Percentiles rank a stretch among this genome's conserved stretches.
Conservation (phyloP, 2,113 vertebrate genomes). For the Phrynosoma platyrhinos region DNA sequence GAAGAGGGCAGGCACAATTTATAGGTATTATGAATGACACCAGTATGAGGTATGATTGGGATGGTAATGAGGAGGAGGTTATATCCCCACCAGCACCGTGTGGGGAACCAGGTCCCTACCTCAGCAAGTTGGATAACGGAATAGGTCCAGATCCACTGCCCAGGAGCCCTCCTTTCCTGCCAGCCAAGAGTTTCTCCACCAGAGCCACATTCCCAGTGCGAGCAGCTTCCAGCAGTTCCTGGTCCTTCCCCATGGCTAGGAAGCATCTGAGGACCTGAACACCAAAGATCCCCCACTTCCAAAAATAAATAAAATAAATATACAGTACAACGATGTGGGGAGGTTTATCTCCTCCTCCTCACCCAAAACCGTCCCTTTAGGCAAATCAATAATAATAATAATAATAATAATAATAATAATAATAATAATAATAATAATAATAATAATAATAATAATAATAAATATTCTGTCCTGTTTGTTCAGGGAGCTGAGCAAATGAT, state of each 20-base stretch:
- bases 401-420: slow-evolving; percentile 32
- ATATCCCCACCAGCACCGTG: slow-evolving; percentile 53
- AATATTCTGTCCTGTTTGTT: too few species aligned
- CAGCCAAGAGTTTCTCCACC: slow-evolving; percentile 97
- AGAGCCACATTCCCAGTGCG: slow-evolving; percentile 95
- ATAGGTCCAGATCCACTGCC: slow-evolving; percentile 93
- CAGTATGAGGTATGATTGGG: slow-evolving; percentile 26
- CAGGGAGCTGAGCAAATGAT: too few species aligned
- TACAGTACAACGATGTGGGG: neutral
- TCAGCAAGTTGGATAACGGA: slow-evolving; percentile 92
- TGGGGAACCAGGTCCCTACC: slow-evolving; percentile 82
- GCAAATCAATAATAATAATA: neutral
- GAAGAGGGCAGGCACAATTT: slow-evolving; percentile 53
- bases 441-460: too few species aligned
- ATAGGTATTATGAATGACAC: slow-evolving; percentile 65
- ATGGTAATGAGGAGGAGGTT: slow-evolving; percentile 38
- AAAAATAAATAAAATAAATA: neutral
- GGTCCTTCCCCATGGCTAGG: slow-evolving; percentile 94
- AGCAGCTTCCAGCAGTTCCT: slow-evolving; percentile 96
- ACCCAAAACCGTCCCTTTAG: too few species aligned
- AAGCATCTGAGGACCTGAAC: slow-evolving; percentile 44
- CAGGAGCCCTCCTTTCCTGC: slow-evolving; percentile 94
- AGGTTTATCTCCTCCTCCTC: slow-evolving; percentile 33
- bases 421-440: too few species aligned
- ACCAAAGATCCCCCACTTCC: slow-evolving; percentile 24